phyloP scores from a whole-genome alignment of 2,113 vertebrate species.

The Nothobranchius kuhntae region DNA sequence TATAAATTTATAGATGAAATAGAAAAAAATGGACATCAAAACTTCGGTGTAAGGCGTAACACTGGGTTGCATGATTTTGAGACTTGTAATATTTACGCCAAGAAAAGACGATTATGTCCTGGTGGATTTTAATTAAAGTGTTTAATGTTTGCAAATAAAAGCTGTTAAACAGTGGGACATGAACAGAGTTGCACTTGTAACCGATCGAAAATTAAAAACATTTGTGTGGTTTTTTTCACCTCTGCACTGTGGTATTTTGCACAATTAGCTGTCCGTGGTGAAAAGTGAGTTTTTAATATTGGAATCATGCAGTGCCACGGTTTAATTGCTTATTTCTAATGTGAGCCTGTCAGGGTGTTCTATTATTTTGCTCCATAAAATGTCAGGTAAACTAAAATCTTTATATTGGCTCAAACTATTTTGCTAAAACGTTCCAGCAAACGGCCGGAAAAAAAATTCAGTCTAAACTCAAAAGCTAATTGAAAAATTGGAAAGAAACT shows the following conservation, averaged over 20 bases:
- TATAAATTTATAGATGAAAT: slow-evolving; percentile 33
- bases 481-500: too few species aligned
- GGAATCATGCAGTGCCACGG: too few species aligned
- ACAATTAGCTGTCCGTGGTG: neutral
- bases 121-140: slow-evolving; percentile 25
- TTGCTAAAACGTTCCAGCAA: too few species aligned
- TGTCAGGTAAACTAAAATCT: neutral
- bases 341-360: too few species aligned
- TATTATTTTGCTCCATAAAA: neutral
- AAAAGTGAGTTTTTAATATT: neutral
- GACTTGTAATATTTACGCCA: slow-evolving; percentile 12
- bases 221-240: slow-evolving; percentile 64
- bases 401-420: too few species aligned
- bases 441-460: too few species aligned
- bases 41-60: slow-evolving; percentile 18
- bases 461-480: too few species aligned
- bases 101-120: slow-evolving; percentile 9
- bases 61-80: slow-evolving; percentile 26
- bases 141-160: slow-evolving; percentile 42
- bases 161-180: slow-evolving; percentile 60
- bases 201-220: slow-evolving; percentile 77
- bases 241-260: slow-evolving; percentile 28
- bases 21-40: slow-evolving; percentile 16
- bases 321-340: too few species aligned
- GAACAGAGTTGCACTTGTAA: slow-evolving; percentile 71